phyloP scores from a whole-genome alignment of 2,888 invertebrate genomes.

The Thecocarcelia acutangulata region DNA sequence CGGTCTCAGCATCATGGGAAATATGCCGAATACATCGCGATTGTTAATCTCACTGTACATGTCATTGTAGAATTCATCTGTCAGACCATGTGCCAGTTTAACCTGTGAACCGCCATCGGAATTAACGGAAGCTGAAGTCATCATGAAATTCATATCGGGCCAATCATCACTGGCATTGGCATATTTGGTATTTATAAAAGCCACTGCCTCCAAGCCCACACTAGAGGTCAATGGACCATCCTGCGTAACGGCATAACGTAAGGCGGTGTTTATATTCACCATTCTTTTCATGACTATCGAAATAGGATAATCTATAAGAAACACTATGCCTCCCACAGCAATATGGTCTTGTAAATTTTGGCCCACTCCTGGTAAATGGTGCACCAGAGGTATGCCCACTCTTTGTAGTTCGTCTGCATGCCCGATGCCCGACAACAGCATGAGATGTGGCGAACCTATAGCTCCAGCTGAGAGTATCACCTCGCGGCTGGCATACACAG shows the following conservation, averaged over 20 bases:
- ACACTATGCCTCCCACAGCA: slow-evolving; percentile 91
- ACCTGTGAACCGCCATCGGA: slow-evolving; percentile 93
- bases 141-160: slow-evolving; percentile 96
- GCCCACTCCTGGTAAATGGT: slow-evolving; percentile 91
- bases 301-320: slow-evolving; percentile 90
- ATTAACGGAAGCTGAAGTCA: slow-evolving; percentile 90
- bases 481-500: slow-evolving; percentile 79
- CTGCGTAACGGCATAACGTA: slow-evolving; percentile 92
- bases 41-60: slow-evolving; percentile 88
- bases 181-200: slow-evolving; percentile 93
- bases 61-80: slow-evolving; percentile 90
- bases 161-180: slow-evolving; percentile 93
- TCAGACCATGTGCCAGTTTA: slow-evolving; percentile 90
- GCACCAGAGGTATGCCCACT: slow-evolving; percentile 87
- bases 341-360: slow-evolving; percentile 95
- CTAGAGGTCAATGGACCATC: slow-evolving; percentile 93
- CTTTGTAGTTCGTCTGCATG: slow-evolving; percentile 88
- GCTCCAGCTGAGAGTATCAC: slow-evolving; percentile 87
- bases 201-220: slow-evolving; percentile 92
- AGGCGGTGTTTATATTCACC: slow-evolving; percentile 91
- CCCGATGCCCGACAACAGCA: slow-evolving; percentile 95
- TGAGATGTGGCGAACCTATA: slow-evolving; percentile 93
- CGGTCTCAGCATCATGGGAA: slow-evolving; percentile 94
- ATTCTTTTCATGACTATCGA: slow-evolving; percentile 90
- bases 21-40: slow-evolving; percentile 90